Percentiles rank a stretch among this genome's conserved stretches.
Evolutionary conservation across 2,888 invertebrate genomes (phyloP).

Genomic region (Marronus borbonicus): DNA sequence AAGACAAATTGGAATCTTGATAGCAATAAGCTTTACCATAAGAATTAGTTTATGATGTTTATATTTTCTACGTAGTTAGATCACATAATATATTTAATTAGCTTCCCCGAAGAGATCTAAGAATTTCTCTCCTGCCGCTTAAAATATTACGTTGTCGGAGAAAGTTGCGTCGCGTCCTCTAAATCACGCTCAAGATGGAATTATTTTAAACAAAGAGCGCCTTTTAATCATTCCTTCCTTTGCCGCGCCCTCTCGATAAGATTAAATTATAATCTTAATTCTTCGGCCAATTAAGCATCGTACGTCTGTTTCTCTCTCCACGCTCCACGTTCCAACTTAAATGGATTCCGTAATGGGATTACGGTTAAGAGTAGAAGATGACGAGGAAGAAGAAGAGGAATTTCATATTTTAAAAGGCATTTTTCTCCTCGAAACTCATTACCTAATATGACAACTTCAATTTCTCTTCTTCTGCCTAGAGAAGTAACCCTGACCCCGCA

Average conservation of each 20-base stretch:
- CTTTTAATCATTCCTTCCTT: conserved; percentile 57
- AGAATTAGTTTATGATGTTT: no score
- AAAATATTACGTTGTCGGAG: no score
- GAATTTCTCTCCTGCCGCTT: no score
- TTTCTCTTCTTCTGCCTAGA: conserved; percentile 55
- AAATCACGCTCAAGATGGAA: conserved; percentile 53
- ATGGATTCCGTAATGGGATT: conserved; percentile 63
- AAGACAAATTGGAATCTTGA: no score
- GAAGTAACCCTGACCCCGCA: background rate
- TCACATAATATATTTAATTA: no score
- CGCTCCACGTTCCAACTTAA: conserved; percentile 58
- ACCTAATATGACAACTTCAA: conserved; percentile 60
- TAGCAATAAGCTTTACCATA: no score
- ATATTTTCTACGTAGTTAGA: no score
- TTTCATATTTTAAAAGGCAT: conserved; percentile 61
- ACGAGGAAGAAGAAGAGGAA: conserved; percentile 40
- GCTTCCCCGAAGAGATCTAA: no score
- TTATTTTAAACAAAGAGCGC: conserved; percentile 57
- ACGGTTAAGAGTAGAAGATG: conserved; percentile 43
- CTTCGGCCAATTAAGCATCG: conserved; percentile 64
- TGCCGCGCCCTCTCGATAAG: conserved; percentile 57
- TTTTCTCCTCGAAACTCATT: conserved; percentile 59
- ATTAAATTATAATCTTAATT: conserved; percentile 63
- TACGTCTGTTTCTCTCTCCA: conserved; percentile 58
- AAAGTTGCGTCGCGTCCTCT: background rate